phyloP scores from a whole-genome alignment of 1,140 invertebrate genomes.

The Homalodisca vitripennis region DNA sequence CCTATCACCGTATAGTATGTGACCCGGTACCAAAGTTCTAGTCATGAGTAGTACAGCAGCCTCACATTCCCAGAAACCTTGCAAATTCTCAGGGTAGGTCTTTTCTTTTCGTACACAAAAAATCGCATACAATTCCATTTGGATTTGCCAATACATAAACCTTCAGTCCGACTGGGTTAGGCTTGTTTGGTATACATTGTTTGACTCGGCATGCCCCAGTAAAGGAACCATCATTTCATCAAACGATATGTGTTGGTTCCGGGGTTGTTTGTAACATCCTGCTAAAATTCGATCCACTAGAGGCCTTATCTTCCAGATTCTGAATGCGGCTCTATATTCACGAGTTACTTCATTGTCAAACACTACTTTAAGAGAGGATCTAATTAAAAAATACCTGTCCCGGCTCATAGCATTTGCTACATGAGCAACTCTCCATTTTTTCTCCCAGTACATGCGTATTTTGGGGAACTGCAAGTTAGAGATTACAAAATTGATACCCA shows the following conservation, averaged over 20 bases:
- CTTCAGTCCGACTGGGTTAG: slow-evolving; percentile 37
- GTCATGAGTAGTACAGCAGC: no score
- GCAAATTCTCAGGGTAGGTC: no score
- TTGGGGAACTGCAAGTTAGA: background rate
- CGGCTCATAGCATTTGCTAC: background rate
- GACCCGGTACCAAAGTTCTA: no score
- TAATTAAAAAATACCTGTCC: slow-evolving; percentile 22
- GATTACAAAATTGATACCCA: background rate
- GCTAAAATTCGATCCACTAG: slow-evolving; percentile 23
- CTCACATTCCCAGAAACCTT: no score
- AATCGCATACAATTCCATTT: slow-evolving; percentile 37
- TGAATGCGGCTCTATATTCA: slow-evolving; percentile 26
- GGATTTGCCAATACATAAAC: slow-evolving; percentile 36
- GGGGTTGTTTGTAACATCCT: slow-evolving; percentile 30
- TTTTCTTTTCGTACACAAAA: no score
- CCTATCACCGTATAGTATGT: no score
- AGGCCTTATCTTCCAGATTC: slow-evolving; percentile 35
- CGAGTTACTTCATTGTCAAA: slow-evolving; percentile 31
- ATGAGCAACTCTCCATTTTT: background rate
- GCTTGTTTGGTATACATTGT: slow-evolving; percentile 35
- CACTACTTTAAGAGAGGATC: slow-evolving; percentile 1
- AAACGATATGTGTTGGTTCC: slow-evolving; percentile 25
- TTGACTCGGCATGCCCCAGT: slow-evolving; percentile 10
- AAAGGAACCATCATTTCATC: slow-evolving; percentile 39
- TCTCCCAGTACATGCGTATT: background rate